Evolutionary conservation across 2,113 vertebrate species (phyloP).

Genomic region (Gracilinanus agilis): DNA sequence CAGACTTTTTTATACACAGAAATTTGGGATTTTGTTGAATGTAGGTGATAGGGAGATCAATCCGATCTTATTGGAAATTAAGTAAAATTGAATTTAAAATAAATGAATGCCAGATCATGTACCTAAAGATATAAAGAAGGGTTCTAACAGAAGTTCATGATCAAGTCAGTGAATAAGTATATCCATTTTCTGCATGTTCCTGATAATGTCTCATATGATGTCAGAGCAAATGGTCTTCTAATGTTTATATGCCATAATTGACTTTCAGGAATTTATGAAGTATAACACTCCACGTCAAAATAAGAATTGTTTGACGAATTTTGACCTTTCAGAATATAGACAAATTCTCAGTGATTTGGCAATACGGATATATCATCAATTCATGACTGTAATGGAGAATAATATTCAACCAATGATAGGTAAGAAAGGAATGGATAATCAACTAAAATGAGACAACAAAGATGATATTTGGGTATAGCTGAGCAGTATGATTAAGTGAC

Average conservation of each 20-base stretch:
- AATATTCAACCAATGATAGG: constrained; percentile 92
- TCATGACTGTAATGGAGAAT: constrained; percentile 92
- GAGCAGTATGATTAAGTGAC: constrained; percentile 15
- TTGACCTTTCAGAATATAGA: constrained; percentile 96
- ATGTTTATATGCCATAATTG: constrained; percentile 49
- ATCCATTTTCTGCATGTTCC: neutral
- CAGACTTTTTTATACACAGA: neutral
- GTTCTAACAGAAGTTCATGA: neutral
- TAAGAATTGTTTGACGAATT: constrained; percentile 95
- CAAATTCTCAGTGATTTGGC: constrained; percentile 96
- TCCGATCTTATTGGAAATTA: too few species aligned
- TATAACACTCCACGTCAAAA: constrained; percentile 91
- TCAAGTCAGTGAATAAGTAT: neutral
- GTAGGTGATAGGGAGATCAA: neutral
- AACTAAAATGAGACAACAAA: neutral
- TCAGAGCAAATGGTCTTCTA: constrained; percentile 27
- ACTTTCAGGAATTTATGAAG: constrained; percentile 93
- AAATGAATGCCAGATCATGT: neutral
- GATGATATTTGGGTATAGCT: neutral
- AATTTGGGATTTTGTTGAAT: neutral
- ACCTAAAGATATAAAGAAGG: neutral
- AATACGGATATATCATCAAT: constrained; percentile 95
- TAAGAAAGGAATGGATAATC: constrained; percentile 78
- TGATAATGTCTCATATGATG: neutral
- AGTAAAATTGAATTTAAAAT: too few species aligned